Evolutionary conservation across 2,797 vertebrate genomes (phyloP), one percentile per base, ranked within the genome.

Genomic region (Microctenopoma lineatum): DNA sequence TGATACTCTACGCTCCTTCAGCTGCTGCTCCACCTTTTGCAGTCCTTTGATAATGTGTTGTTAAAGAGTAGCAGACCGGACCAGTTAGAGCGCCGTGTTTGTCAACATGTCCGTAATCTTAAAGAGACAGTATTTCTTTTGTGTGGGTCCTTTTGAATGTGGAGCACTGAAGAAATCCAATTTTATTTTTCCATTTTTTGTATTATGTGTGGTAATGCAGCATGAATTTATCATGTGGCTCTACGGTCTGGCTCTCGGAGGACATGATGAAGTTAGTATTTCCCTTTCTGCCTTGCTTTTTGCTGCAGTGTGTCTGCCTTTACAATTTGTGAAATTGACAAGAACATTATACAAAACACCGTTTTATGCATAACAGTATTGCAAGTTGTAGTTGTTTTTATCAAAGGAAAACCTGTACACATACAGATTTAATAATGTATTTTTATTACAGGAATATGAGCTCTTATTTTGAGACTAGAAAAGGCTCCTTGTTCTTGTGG

Each of bases 271-370:
- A 67, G 69, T 81, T 77, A 80, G 70, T 77, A 74, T 88, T 90
- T 80, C 86, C 90, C 83, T 80, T 87, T 82, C 78, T 92, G 87
- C 91, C 90, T 92, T 91, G 91, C 90, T 91, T 89, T 89, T 84
- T 89, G 87, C 92, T 92, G 90, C 92, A 90, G 85, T 92, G 90
- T 92, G 92, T 90, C 90, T 93, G 90, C 87, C 84, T 91, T 91
- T 90, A 90, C 91, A 91, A 93, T 95, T 94, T 95, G 94, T 95
- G 94, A 94, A 95, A 95, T 95, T 95, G 94, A 95, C 94, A 95
- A 94, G 94, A 94, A 92, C 77, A 58, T 86, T 81, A 79, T 75
- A 82, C 77, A 86, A 80, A 67, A 89, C 71, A 83, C 39, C 70
- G 84, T 92, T 92, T 93, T 90, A 84, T 92, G 86, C 88, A 85